phyloP scores from a whole-genome alignment of 2,888 invertebrate genomes.

The Hirtodrosophila duncani region DNA sequence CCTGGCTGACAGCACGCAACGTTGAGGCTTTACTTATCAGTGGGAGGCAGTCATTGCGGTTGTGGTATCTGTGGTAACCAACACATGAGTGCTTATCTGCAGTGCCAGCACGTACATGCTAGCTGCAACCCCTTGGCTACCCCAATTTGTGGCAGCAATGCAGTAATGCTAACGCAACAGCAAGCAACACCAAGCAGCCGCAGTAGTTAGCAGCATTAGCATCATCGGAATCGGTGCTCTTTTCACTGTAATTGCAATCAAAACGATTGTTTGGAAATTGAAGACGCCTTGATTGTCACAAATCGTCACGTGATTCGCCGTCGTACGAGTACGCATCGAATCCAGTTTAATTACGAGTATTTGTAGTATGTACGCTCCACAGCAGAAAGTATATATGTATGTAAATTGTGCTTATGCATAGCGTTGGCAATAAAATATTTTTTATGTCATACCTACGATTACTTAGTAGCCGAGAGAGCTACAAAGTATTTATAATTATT shows the following conservation, averaged over 20 bases:
- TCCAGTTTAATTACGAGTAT: constrained; percentile 35
- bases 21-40: constrained; percentile 13
- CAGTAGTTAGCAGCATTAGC: too few species aligned
- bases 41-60: constrained; percentile 21
- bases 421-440: constrained; percentile 32
- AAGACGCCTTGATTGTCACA: constrained; percentile 40
- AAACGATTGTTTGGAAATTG: constrained; percentile 55
- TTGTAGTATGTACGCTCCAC: too few species aligned
- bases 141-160: constrained; percentile 10
- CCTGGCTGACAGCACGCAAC: constrained; percentile 35
- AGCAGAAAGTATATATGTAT: too few species aligned
- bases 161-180: constrained; percentile 17
- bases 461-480: constrained; percentile 2
- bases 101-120: constrained; percentile 53
- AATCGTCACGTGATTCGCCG: constrained; percentile 28
- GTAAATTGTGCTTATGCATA: too few species aligned
- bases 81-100: constrained; percentile 40
- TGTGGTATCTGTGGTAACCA: constrained; percentile 29
- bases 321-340: constrained; percentile 17
- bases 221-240: background rate
- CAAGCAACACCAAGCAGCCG: constrained; percentile 3
- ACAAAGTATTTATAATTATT: background rate
- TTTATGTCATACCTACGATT: constrained; percentile 4
- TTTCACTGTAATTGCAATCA: constrained; percentile 60
- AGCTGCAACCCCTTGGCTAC: background rate